Percentiles rank a stretch among this genome's conserved stretches.
Evolutionary conservation across 2,113 vertebrate species (phyloP).

Genomic region (Eretmodus cyanostictus): DNA sequence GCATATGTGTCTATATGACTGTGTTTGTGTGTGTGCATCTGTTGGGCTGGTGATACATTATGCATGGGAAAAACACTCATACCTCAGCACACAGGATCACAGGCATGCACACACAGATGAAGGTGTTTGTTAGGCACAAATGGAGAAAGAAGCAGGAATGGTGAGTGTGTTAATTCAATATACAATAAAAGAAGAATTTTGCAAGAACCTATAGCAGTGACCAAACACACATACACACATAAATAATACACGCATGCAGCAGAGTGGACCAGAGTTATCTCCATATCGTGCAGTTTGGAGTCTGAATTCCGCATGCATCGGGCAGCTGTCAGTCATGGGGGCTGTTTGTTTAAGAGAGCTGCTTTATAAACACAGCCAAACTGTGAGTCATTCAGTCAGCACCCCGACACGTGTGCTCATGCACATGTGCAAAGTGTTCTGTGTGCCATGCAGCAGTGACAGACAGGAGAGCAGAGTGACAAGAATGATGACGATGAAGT

Average conservation of each 20-base stretch:
- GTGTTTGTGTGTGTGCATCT: conserved; percentile 13
- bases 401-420: background rate
- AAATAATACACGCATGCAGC: background rate
- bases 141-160: conserved; percentile 37
- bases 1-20: background rate
- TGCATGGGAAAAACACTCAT: background rate
- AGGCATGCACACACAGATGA: conserved; percentile 16
- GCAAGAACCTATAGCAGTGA: conserved; percentile 40
- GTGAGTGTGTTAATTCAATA: conserved; percentile 32
- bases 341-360: conserved; percentile 27
- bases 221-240: background rate
- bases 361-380: background rate
- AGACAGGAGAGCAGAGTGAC: background rate
- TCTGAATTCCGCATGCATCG: conserved; percentile 39
- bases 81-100: conserved; percentile 14
- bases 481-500: conserved; percentile 20
- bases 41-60: background rate
- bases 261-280: background rate
- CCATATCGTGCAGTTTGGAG: background rate
- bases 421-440: background rate
- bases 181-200: background rate
- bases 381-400: background rate
- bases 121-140: conserved; percentile 29
- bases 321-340: conserved; percentile 10
- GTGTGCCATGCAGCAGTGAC: conserved; percentile 39